Evolutionary conservation across 2,797 vertebrate species (phyloP).

Genomic region (Ceryle rudis): DNA sequence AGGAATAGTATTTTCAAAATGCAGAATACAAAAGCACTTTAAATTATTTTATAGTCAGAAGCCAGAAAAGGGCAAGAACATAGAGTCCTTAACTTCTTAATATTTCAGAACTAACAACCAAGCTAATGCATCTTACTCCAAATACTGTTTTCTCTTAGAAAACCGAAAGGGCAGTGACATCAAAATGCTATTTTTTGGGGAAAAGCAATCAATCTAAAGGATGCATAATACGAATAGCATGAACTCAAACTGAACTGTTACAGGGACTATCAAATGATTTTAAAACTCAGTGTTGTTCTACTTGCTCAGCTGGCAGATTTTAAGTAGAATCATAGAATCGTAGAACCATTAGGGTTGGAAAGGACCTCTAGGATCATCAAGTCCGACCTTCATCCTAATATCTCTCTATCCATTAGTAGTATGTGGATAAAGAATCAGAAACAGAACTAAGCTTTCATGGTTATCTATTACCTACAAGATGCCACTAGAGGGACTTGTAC

Average conservation of each 20-base stretch:
- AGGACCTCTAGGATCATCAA: no score
- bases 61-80: neutral
- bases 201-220: neutral
- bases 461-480: slow-evolving; percentile 31
- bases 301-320: neutral
- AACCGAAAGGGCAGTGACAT: neutral
- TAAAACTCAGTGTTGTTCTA: neutral
- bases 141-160: neutral
- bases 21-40: neutral
- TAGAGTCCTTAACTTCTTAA: neutral
- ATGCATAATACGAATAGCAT: neutral
- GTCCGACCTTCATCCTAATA: no score
- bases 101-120: neutral
- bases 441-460: neutral
- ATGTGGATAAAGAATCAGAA: neutral
- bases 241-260: neutral
- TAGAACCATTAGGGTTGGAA: no score
- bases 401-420: no score
- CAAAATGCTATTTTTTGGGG: neutral
- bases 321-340: neutral
- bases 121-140: neutral
- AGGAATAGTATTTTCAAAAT: neutral
- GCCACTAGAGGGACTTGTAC: slow-evolving; percentile 82
- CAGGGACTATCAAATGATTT: neutral
- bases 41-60: neutral